These are phyloP conservation scores for Drosophila nannoptera DNA, from an alignment of 1,140 invertebrate genomes.

Conservation along the genomic window DNA sequence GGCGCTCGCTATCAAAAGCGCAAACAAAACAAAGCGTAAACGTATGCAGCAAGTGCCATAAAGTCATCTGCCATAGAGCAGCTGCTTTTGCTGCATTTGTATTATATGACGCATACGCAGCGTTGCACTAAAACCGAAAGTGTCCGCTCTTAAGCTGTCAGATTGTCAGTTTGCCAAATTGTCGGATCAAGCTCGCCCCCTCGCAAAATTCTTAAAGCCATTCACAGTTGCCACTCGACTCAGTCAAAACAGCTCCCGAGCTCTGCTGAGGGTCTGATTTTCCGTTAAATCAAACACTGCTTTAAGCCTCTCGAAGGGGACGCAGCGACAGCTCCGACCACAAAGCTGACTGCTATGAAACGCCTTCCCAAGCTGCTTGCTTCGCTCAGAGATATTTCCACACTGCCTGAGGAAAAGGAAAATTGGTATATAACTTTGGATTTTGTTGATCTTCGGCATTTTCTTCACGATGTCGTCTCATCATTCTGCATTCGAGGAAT, in stretches of 20 bases:
- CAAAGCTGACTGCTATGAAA: too few species aligned
- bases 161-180: slow-evolving; percentile 37
- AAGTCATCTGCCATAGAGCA: slow-evolving; percentile 39
- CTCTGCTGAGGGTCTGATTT: slow-evolving; percentile 46
- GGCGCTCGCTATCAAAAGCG: slow-evolving; percentile 25
- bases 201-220: slow-evolving; percentile 21
- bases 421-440: too few species aligned
- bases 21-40: slow-evolving; percentile 51
- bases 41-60: slow-evolving; percentile 58
- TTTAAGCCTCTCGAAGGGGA: neutral
- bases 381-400: too few species aligned
- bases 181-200: slow-evolving; percentile 35
- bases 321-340: too few species aligned
- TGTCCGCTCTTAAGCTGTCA: slow-evolving; percentile 26
- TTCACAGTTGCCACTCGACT: slow-evolving; percentile 37
- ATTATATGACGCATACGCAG: slow-evolving; percentile 67
- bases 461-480: too few species aligned
- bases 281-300: slow-evolving; percentile 58
- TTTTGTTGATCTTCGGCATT: too few species aligned
- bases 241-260: slow-evolving; percentile 33
- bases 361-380: too few species aligned
- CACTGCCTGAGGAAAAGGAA: too few species aligned
- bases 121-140: slow-evolving; percentile 50
- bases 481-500: too few species aligned
- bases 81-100: slow-evolving; percentile 31